Evolutionary conservation across 2,113 vertebrate genomes (phyloP).

Genomic region (Lagopus leucura): DNA sequence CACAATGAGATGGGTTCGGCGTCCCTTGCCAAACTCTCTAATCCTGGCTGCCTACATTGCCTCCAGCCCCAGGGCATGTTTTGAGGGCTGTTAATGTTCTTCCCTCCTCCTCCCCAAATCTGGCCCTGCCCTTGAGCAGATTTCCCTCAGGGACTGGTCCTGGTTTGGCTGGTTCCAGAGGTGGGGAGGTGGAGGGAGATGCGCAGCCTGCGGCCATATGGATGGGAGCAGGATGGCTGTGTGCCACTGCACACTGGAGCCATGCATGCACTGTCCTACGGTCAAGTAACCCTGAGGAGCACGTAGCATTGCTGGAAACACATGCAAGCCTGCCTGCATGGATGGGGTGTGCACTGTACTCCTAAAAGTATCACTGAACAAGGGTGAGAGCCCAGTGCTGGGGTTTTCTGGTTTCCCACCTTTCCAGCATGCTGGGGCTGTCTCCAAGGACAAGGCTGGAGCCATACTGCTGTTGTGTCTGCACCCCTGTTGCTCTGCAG

Average conservation of each 20-base stretch:
- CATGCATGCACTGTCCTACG: no score
- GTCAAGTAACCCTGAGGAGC: not conserved
- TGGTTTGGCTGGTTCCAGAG: not conserved
- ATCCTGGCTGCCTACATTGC: not conserved
- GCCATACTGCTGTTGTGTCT: not conserved
- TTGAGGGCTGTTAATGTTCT: not conserved
- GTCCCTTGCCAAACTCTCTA: not conserved
- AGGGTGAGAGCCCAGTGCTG: not conserved
- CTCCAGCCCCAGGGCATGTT: not conserved
- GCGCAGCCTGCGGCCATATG: not conserved
- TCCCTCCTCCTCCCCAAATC: not conserved
- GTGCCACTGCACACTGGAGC: not conserved
- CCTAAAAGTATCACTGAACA: not conserved
- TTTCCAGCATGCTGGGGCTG: not conserved
- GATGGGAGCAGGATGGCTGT: not conserved
- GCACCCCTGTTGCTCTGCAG: fast-evolving
- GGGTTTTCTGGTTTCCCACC: not conserved
- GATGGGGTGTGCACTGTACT: no score
- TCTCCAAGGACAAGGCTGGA: not conserved
- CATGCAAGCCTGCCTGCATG: not conserved
- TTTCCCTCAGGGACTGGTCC: not conserved
- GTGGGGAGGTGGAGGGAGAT: not conserved
- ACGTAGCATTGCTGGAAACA: not conserved
- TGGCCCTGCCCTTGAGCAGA: not conserved
- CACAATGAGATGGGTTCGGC: not conserved